Base-by-base conservation (phyloP, 2,888 invertebrate species). In the Archips crataeganus region DNA sequence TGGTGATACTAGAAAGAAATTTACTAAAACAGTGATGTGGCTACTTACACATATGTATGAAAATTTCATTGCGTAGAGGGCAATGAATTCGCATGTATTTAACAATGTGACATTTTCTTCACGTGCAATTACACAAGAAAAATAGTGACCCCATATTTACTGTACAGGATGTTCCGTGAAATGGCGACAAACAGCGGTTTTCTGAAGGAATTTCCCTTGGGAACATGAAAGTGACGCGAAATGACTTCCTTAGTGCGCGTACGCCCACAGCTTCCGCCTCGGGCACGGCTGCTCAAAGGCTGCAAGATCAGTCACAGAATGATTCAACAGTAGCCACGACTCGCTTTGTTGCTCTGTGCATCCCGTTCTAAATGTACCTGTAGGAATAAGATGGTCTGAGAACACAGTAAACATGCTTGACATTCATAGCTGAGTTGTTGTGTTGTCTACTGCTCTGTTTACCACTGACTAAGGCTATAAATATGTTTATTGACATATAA, bases 181-280 rank as follows among this genome's bases (percentile, higher is more conserved):
- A 57, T 54, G 54, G 51, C 54, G 62, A 62, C 72, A 72, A 72
- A 72, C 72, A 32, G 13, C 62, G 57, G 62, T 67, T 57, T 23
- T 23, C 67, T 47, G 36, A 47, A 54, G 49, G 62, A 45, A 67
- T 72, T 67, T 72, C 72, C 72, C 54, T n/a, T 15, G 71, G 51
- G 54, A 49, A 60, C 71, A 66, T 67, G 36, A 72, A 72, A 67
- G 72, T 57, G 57, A 15, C 23, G 23, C 47, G 36, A 45, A 72
- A 72, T 54, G 67, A 72, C 72, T 72, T 72, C 67, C 72, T 68
- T 61, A 47, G 63, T 70, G 67, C 61, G 66, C 66, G 42, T 62
- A 72, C 66, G 72, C 62, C 72, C 47, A 39, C 62, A 62, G 62
- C 62, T 67, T 23, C 67, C 72, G 72, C 62, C 72, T 34, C 15